phyloP scores from a whole-genome alignment of 2,888 invertebrate genomes.

The Andrena bucephala region DNA sequence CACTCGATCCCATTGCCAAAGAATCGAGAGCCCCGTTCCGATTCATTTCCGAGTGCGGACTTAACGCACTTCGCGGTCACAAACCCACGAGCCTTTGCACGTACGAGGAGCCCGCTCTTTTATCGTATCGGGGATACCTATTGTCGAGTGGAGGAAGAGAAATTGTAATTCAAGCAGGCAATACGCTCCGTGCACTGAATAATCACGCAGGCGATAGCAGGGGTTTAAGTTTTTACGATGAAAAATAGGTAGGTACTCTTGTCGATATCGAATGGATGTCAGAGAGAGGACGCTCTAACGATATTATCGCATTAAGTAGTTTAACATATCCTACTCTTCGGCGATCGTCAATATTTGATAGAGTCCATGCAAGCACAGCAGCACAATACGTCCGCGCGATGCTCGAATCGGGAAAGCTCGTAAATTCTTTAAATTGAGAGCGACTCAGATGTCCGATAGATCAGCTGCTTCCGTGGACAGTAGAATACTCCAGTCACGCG shows the following conservation, averaged over 20 bases:
- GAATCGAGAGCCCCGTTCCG: constrained; percentile 45
- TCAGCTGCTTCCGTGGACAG: constrained; percentile 65
- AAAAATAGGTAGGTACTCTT: background rate
- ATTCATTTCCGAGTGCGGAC: constrained; percentile 49
- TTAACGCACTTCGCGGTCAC: constrained; percentile 58
- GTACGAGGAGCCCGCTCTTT: constrained; percentile 57
- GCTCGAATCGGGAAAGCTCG: constrained; percentile 55
- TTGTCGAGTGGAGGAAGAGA: constrained; percentile 47
- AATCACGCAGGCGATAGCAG: constrained; percentile 39
- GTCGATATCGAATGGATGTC: background rate
- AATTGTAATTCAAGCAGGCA: constrained; percentile 64
- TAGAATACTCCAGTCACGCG: constrained; percentile 67
- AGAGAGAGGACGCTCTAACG: background rate
- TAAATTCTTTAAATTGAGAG: constrained; percentile 77
- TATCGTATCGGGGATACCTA: constrained; percentile 50
- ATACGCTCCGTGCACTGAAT: constrained; percentile 63
- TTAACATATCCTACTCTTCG: background rate
- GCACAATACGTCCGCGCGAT: constrained; percentile 22
- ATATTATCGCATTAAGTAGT: background rate
- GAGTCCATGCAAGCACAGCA: constrained; percentile 27
- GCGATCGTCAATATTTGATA: constrained; percentile 9
- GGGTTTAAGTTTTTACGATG: constrained; percentile 13
- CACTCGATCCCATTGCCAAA: constrained; percentile 45
- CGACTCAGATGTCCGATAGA: constrained; percentile 74
- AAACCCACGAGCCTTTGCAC: constrained; percentile 56